Percentiles rank a stretch among this genome's conserved stretches.
Evolutionary conservation across 2,888 invertebrate species (phyloP).

Genomic region (Tetranychus piercei): DNA sequence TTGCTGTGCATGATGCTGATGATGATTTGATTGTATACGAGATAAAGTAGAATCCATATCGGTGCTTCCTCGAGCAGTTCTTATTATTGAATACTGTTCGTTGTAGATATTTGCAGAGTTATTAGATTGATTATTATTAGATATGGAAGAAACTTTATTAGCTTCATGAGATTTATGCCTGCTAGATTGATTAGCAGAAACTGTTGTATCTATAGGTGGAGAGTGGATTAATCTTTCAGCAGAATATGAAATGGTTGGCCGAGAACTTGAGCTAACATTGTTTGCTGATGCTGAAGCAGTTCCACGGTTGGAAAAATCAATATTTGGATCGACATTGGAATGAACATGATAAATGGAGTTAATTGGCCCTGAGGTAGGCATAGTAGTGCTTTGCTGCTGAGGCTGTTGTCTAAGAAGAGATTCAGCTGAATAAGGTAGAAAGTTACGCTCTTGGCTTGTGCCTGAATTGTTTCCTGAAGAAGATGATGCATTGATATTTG

Average conservation of each 20-base stretch:
- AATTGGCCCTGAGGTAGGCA: neutral
- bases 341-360: conserved; percentile 1
- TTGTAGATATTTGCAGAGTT: neutral
- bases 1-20: neutral
- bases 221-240: conserved; percentile 1
- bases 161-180: neutral
- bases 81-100: neutral
- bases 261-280: neutral
- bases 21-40: conserved; percentile 2
- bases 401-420: neutral
- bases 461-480: neutral
- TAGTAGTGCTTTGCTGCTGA: neutral
- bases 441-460: neutral
- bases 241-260: neutral
- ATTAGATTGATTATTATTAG: neutral
- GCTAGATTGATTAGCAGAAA: neutral
- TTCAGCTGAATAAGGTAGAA: conserved; percentile 9
- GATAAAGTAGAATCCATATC: neutral
- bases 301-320: neutral
- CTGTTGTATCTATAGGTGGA: neutral
- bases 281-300: neutral
- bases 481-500: neutral
- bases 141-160: neutral
- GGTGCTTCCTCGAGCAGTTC: neutral
- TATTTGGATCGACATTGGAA: neutral